Conservation (phyloP, 2,888 invertebrate species). For the Dusona sp. region DNA sequence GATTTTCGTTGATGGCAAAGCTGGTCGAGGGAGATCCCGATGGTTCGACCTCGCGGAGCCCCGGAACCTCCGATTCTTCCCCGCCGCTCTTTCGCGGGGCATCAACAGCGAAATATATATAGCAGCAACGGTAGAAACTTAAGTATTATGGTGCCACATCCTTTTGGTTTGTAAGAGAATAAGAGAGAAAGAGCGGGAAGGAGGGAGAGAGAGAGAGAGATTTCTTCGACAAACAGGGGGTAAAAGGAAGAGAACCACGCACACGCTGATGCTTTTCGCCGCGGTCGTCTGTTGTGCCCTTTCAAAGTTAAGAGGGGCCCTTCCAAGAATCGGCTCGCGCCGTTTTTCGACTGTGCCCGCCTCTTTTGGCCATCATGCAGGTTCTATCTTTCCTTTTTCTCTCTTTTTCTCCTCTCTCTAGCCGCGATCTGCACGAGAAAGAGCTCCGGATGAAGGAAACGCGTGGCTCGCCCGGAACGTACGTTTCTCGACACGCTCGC, state of each 20-base stretch:
- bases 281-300: conserved; percentile 66
- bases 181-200: conserved; percentile 12
- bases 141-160: conserved; percentile 58
- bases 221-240: conserved; percentile 37
- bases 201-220: conserved; percentile 22
- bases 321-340: conserved; percentile 81
- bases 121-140: conserved; percentile 52
- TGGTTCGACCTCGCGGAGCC: conserved; percentile 51
- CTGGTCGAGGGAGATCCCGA: conserved; percentile 8
- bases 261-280: conserved; percentile 51
- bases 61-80: conserved; percentile 47
- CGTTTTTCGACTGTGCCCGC: conserved; percentile 76
- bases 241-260: conserved; percentile 56
- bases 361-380: conserved; percentile 48
- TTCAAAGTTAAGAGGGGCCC: conserved; percentile 74
- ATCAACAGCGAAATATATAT: conserved; percentile 60
- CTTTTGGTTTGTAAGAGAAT: conserved; percentile 25
- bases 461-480: conserved; percentile 44
- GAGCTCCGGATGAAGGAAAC: conserved; percentile 63
- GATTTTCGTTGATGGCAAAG: conserved; percentile 56
- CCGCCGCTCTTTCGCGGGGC: conserved; percentile 35
- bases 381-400: conserved; percentile 26
- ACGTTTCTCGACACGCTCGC: conserved; percentile 50
- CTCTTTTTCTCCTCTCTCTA: conserved; percentile 27
- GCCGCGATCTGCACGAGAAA: conserved; percentile 36